Percentiles rank a stretch among this genome's conserved stretches.
phyloP scores from a whole-genome alignment of 2,888 invertebrate genomes.

The Nemoura dubitans region DNA sequence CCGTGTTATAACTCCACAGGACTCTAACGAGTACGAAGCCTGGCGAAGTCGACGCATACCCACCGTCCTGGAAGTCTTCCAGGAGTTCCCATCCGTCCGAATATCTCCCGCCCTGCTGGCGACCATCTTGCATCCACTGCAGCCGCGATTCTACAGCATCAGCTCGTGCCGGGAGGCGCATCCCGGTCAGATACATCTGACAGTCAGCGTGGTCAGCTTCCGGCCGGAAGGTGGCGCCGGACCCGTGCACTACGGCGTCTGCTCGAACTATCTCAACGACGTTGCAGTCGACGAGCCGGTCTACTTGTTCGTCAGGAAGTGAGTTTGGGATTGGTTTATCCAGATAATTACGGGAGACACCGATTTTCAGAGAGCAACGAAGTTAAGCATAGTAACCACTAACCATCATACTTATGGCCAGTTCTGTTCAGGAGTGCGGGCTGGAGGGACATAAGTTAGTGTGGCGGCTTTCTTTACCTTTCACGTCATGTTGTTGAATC shows the following conservation, averaged over 20 bases:
- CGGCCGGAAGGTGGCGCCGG: constrained; percentile 76
- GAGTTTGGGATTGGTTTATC: not conserved
- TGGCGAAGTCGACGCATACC: constrained; percentile 91
- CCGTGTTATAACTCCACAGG: constrained; percentile 55
- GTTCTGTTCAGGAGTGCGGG: no score
- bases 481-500: no score
- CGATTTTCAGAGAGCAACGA: no score
- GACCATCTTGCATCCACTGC: constrained; percentile 83
- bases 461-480: no score
- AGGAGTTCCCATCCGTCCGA: constrained; percentile 86
- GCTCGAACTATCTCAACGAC: constrained; percentile 89
- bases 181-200: constrained; percentile 84
- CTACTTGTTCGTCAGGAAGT: constrained; percentile 23
- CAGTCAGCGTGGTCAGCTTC: constrained; percentile 90
- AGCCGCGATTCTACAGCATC: constrained; percentile 93
- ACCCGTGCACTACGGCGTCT: constrained; percentile 88
- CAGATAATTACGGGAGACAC: no score
- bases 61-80: constrained; percentile 84
- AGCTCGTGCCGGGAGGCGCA: constrained; percentile 85
- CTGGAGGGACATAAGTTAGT: no score
- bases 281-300: not conserved
- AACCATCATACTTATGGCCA: no score
- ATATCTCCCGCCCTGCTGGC: constrained; percentile 84
- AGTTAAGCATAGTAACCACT: no score
- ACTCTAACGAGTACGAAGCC: constrained; percentile 88